Conservation (phyloP, 2,888 invertebrate genomes). For the Euzophera pinguis region DNA sequence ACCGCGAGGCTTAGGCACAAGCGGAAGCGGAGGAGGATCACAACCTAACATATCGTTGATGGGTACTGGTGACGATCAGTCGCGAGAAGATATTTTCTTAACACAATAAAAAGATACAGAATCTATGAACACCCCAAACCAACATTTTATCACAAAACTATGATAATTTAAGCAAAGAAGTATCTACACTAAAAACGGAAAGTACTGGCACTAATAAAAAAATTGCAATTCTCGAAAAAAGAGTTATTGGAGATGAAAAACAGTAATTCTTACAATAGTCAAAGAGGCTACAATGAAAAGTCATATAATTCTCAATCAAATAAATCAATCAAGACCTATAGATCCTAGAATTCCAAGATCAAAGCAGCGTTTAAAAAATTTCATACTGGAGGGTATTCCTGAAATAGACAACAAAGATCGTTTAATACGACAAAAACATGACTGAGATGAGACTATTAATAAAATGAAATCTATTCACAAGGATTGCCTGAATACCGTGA, state of each 20-base stretch:
- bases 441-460: background rate
- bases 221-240: background rate
- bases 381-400: background rate
- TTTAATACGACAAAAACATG: background rate
- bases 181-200: background rate
- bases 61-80: background rate
- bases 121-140: background rate
- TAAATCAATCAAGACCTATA: background rate
- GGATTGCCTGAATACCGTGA: background rate
- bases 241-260: background rate
- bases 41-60: background rate
- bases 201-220: background rate
- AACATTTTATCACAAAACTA: background rate
- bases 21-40: background rate
- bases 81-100: background rate
- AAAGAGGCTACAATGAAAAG: background rate
- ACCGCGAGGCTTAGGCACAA: background rate
- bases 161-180: background rate
- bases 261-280: background rate
- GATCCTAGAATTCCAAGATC: background rate
- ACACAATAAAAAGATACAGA: background rate
- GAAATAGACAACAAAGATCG: background rate
- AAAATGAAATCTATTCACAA: background rate
- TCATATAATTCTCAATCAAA: background rate
- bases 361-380: background rate